Conservation (phyloP, 2,113 vertebrate species). For the Chlamydotis undulata region DNA sequence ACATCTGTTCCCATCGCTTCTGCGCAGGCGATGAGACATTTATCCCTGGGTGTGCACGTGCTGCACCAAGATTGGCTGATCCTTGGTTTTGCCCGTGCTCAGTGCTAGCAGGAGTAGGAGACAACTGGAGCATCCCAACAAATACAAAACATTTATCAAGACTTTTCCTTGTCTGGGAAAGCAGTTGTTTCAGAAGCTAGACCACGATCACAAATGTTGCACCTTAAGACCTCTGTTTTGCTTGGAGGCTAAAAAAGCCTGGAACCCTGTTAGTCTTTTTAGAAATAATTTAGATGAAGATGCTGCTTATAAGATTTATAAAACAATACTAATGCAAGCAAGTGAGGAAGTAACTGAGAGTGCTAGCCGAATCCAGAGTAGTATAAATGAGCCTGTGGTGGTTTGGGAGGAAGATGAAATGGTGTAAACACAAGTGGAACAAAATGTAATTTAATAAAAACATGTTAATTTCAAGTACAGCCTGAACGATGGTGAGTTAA, state of each 20-base stretch:
- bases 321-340: neutral
- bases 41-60: neutral
- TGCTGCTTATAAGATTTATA: neutral
- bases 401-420: neutral
- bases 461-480: neutral
- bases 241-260: neutral
- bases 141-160: neutral
- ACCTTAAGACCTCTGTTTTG: neutral
- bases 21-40: neutral
- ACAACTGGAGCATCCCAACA: neutral
- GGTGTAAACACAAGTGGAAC: neutral
- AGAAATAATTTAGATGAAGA: neutral
- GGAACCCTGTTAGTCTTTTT: neutral
- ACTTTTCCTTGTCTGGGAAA: neutral
- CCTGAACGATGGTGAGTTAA: neutral
- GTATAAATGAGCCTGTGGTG: neutral
- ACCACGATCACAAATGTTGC: neutral
- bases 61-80: neutral
- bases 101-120: neutral
- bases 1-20: neutral
- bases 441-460: neutral
- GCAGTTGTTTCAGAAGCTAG: neutral
- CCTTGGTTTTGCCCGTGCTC: neutral
- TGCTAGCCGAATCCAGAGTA: neutral
- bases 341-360: neutral